phyloP scores from a whole-genome alignment of 2,888 invertebrate genomes.

The Agapostemon virescens region DNA sequence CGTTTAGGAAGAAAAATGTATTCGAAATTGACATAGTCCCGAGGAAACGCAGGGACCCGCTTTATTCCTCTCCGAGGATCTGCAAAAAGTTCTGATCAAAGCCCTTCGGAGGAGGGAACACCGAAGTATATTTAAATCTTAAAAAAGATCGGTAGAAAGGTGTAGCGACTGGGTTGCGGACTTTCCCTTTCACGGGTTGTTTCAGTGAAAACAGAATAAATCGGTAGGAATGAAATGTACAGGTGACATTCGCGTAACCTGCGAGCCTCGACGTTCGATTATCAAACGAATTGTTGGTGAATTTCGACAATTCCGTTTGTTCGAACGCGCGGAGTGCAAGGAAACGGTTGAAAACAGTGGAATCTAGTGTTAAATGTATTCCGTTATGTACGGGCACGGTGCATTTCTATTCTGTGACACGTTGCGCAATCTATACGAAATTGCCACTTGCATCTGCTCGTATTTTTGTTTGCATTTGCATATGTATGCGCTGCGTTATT shows the following conservation, averaged over 20 bases:
- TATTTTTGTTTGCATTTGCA: slow-evolving; percentile 3
- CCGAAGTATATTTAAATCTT: no score
- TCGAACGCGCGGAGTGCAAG: neutral
- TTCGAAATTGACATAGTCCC: neutral
- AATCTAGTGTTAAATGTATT: neutral
- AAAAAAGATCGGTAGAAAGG: slow-evolving; percentile 1
- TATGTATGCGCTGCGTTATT: neutral
- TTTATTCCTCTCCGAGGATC: neutral
- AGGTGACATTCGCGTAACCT: neutral
- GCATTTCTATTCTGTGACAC: neutral
- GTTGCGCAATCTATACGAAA: neutral
- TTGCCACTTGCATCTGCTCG: neutral
- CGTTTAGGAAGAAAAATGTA: neutral
- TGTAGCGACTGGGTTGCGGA: neutral
- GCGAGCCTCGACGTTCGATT: neutral
- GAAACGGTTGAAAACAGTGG: neutral
- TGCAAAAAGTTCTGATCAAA: neutral
- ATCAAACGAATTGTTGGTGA: neutral
- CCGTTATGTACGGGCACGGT: neutral
- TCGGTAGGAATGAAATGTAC: neutral
- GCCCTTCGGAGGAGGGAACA: neutral
- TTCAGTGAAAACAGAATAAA: neutral
- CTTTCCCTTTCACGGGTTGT: neutral
- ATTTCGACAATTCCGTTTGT: neutral
- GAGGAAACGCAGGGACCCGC: neutral